Base-by-base conservation (phyloP, 2,888 invertebrate genomes). In the Drosophila setosimentum region DNA sequence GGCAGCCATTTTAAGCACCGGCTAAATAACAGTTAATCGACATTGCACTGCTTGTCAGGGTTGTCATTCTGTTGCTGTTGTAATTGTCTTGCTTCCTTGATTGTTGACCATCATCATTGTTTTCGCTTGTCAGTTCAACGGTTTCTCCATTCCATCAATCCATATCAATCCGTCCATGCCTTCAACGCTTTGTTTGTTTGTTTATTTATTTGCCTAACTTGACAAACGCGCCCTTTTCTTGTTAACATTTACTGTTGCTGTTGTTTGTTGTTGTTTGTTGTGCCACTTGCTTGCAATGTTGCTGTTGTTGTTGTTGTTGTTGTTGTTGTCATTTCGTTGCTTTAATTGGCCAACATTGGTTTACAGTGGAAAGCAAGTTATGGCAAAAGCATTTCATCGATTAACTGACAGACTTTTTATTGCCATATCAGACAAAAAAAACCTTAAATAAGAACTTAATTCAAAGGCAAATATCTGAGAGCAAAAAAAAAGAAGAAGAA, bases 11-110 rank as follows among this genome's bases (percentile, higher is more conserved):
- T 89, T 87, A 87, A 89, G 87, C 70, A 80, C 66, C 84, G 70
- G 69, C 88, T 86, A 88, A 88, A 88, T 88, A 88, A 88, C 88
- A 82, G 88, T 80, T 88, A 88, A 88, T 89, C 88, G 88, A 78
- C 80, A 78, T 78, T 78, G 86, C 87, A 83, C 76, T 78, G 74
- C 76, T 76, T 80, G 82, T 78, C 85, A 63, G 60, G 71, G 76
- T 65, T 80, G 78, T 68, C 77, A 74, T 65, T 61, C 53, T 62
- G 45, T 51, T 37, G 60, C 42, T 68, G 58, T 65, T 80, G 58
- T 55, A 73, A 16, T 24, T 24, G 16, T 16, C 16, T 66, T 64
- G 49, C 70, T 75, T 50, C 51, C 51, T 68, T 60, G 82, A 72
- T 70, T 86, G 87, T 75, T 80, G 67, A 71, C 74, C 82, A 67